These are phyloP conservation scores for Sporophila hypoxantha DNA, from an alignment of 2,113 vertebrate genomes.

Conservation along the genomic window DNA sequence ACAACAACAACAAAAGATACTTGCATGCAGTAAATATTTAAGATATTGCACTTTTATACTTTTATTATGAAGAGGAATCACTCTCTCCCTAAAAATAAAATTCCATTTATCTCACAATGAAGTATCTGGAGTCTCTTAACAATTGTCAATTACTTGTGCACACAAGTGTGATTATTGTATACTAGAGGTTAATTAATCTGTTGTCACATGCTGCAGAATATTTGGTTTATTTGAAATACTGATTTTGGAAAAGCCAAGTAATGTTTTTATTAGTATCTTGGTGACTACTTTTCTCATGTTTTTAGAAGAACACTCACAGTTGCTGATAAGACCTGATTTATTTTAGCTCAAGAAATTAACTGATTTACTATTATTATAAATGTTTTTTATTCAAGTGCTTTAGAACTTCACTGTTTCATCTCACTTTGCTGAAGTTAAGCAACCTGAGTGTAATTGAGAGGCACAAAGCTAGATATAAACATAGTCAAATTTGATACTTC, in stretches of 20 bases:
- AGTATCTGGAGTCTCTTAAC: conserved; percentile 52
- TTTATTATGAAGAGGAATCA: conserved; percentile 32
- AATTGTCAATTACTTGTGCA: neutral
- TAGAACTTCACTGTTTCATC: neutral
- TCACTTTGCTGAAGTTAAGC: neutral
- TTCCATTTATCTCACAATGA: conserved; percentile 16
- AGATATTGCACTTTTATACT: conserved; percentile 46
- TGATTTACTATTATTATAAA: neutral
- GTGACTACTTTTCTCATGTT: neutral
- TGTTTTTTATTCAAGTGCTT: neutral
- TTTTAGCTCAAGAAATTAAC: neutral
- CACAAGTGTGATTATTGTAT: neutral
- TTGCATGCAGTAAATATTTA: conserved; percentile 46
- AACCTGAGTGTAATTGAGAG: neutral
- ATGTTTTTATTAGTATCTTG: neutral
- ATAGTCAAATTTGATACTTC: neutral
- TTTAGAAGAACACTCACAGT: neutral
- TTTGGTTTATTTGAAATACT: neutral
- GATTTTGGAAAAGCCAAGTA: neutral
- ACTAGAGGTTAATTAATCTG: neutral
- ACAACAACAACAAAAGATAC: neutral
- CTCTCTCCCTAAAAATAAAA: conserved; percentile 53
- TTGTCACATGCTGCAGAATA: neutral
- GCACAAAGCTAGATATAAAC: neutral
- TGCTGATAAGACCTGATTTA: neutral